Conservation (phyloP, 1,140 invertebrate species). For the Tigriopus japonicus region DNA sequence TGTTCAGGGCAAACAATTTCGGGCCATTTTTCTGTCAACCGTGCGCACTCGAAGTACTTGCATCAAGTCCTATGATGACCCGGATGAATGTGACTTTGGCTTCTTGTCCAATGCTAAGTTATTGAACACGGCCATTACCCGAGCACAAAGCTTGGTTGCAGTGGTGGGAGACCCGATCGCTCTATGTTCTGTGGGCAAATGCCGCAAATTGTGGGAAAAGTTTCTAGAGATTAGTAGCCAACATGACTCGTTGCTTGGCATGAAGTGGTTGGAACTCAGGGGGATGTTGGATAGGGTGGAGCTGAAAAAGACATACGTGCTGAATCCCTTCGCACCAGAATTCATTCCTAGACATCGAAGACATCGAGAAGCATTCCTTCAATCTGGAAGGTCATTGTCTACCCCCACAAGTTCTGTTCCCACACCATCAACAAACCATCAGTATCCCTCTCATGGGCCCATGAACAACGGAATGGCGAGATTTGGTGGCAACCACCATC, state of each 20-base stretch:
- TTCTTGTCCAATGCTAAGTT: conserved; percentile 67
- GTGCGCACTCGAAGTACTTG: conserved; percentile 57
- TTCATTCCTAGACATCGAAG: conserved; percentile 43
- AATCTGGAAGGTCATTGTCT: too few species aligned
- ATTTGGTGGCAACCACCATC: too few species aligned
- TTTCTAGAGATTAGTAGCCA: conserved; percentile 53
- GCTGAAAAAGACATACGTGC: conserved; percentile 46
- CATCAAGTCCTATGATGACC: conserved; percentile 22
- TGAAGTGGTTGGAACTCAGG: conserved; percentile 44
- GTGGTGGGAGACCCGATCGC: conserved; percentile 73
- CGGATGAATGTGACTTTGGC: conserved; percentile 25
- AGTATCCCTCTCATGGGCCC: too few species aligned
- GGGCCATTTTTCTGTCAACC: conserved; percentile 62
- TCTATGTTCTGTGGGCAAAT: conserved; percentile 58
- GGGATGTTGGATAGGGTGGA: conserved; percentile 49
- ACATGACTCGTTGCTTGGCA: conserved; percentile 52
- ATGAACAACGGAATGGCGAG: too few species aligned
- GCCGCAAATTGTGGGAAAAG: conserved; percentile 62
- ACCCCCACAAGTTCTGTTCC: too few species aligned
- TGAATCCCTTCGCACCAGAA: conserved; percentile 63
- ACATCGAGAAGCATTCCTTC: conserved; percentile 23
- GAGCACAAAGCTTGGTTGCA: conserved; percentile 65
- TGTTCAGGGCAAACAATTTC: conserved; percentile 71
- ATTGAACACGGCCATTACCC: conserved; percentile 65
- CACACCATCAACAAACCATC: too few species aligned